These are phyloP conservation scores for Lasioglossum lativentre DNA, from an alignment of 2,888 invertebrate species.

Conservation along the genomic window DNA sequence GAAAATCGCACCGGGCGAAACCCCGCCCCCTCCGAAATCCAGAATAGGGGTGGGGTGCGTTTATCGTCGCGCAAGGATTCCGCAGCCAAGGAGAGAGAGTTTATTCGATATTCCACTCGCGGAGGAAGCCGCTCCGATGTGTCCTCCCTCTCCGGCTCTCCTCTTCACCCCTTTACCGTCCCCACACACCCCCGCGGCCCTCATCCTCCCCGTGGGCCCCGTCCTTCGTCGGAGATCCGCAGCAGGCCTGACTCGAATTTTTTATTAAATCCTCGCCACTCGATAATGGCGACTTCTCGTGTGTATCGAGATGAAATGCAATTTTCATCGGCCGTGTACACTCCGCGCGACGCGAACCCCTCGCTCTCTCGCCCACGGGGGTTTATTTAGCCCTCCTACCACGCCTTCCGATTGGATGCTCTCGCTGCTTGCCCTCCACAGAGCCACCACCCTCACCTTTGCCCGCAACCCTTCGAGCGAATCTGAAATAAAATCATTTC, in stretches of 20 bases:
- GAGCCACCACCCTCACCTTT: conserved; percentile 10
- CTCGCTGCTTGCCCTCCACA: conserved; percentile 46
- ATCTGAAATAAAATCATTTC: conserved; percentile 75
- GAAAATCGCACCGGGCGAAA: conserved; percentile 55
- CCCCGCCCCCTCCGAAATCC: conserved; percentile 20
- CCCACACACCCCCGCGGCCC: conserved; percentile 18
- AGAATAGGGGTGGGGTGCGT: conserved; percentile 58
- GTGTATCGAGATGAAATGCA: conserved; percentile 78
- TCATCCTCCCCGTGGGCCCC: background rate
- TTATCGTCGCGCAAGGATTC: conserved; percentile 63
- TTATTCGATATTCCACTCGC: conserved; percentile 78
- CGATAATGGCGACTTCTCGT: conserved; percentile 74
- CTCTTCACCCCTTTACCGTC: conserved; percentile 55
- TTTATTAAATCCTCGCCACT: conserved; percentile 74
- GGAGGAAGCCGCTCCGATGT: conserved; percentile 58
- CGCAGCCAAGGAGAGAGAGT: conserved; percentile 43
- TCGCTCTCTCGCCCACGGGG: conserved; percentile 33
- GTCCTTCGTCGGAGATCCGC: conserved; percentile 22
- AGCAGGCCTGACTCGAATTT: conserved; percentile 76
- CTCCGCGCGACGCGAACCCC: conserved; percentile 43
- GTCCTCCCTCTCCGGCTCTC: conserved; percentile 53
- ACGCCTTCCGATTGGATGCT: conserved; percentile 72
- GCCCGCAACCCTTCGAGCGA: conserved; percentile 28
- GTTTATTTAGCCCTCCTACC: conserved; percentile 72
- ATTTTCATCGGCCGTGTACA: conserved; percentile 72